These are phyloP conservation scores for Platorchestia sp. DNA, from an alignment of 1,140 invertebrate genomes.

Conservation along the genomic window DNA sequence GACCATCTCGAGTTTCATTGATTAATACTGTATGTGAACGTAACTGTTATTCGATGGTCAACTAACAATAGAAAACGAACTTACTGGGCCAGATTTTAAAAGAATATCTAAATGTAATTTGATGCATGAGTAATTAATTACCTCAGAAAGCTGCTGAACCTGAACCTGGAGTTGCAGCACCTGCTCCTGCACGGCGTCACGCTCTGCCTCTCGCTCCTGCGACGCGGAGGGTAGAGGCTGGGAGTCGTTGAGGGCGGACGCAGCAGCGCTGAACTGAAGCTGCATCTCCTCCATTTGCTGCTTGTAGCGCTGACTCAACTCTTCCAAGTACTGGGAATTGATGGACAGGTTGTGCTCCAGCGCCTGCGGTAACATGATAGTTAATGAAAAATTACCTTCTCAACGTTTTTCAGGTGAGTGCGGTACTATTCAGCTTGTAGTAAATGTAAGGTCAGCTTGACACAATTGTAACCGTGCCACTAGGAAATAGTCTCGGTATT, in stretches of 20 bases:
- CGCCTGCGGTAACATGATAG: conserved; percentile 75
- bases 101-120: not conserved
- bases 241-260: conserved; percentile 82
- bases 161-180: conserved; percentile 71
- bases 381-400: conserved; percentile 62
- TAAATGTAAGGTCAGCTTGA: not conserved
- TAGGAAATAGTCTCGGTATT: too few relatives aligned
- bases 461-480: not conserved
- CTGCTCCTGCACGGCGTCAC: conserved; percentile 68
- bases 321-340: conserved; percentile 94
- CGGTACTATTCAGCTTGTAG: not conserved
- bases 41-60: not conserved
- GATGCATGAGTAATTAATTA: not conserved
- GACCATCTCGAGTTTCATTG: not conserved
- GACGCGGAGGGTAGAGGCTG: conserved; percentile 60
- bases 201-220: conserved; percentile 60
- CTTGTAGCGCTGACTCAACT: conserved; percentile 93
- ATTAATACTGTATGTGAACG: not conserved
- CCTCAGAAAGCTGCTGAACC: conserved; percentile 24
- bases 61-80: not conserved
- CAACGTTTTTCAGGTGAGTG: conserved; percentile 53
- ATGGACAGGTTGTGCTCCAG: conserved; percentile 97
- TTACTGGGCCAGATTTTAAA: not conserved
- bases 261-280: conserved; percentile 84
- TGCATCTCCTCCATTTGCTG: conserved; percentile 97